Conservation (phyloP, 2,888 invertebrate genomes). For the Melanchra persicariae region DNA sequence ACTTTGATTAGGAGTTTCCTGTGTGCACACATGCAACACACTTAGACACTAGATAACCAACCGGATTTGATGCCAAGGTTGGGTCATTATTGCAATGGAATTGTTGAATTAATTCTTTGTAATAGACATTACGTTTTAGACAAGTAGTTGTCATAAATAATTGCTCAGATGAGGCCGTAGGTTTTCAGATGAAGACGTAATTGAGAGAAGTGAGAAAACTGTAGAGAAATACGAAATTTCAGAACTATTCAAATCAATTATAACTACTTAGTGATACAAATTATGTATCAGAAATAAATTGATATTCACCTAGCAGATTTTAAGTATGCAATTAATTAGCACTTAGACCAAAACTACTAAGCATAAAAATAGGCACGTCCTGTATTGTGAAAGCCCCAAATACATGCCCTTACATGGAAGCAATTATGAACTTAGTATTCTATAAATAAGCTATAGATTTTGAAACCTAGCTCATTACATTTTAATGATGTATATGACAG, state of each 20-base stretch:
- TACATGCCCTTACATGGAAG: background rate
- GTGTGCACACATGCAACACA: slow-evolving; percentile 17
- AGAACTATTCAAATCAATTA: too few species aligned
- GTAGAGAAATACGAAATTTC: too few species aligned
- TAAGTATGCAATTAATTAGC: slow-evolving; percentile 22
- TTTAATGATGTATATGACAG: slow-evolving; percentile 16
- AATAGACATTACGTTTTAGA: background rate
- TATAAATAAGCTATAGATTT: slow-evolving; percentile 12
- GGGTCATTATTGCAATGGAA: background rate
- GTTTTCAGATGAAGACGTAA: too few species aligned
- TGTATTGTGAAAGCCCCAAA: slow-evolving; percentile 31
- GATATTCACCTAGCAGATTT: slow-evolving; percentile 13
- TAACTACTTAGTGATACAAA: too few species aligned
- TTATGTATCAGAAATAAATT: background rate
- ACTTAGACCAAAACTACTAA: slow-evolving; percentile 22
- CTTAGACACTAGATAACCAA: background rate
- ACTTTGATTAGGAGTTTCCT: slow-evolving; percentile 31
- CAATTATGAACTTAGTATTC: slow-evolving; percentile 47
- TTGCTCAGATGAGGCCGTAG: background rate
- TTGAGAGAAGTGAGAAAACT: too few species aligned
- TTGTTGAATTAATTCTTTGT: background rate
- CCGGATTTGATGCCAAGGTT: slow-evolving; percentile 16
- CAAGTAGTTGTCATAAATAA: background rate
- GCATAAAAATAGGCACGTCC: slow-evolving; percentile 13
- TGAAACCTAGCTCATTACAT: slow-evolving; percentile 38